Conservation (phyloP, 2,888 invertebrate genomes). For the Chesias legatella region DNA sequence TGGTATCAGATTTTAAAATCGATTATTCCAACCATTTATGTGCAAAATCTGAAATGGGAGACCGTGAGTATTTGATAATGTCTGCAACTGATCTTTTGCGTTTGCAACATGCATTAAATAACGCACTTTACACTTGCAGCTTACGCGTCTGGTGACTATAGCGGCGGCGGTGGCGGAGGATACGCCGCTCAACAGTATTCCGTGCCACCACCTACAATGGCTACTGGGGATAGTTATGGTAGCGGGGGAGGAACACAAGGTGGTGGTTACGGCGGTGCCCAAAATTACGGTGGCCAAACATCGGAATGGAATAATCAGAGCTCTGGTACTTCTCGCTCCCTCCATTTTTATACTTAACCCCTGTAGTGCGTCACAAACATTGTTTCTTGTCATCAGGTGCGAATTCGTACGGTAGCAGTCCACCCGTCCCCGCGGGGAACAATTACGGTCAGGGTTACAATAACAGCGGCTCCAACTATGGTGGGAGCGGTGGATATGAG, state of each 20-base stretch:
- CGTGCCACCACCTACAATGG: constrained; percentile 66
- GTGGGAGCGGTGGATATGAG: constrained; percentile 42
- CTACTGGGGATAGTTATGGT: constrained; percentile 63
- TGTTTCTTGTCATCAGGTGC: constrained; percentile 40
- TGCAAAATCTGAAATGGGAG: too few relatives aligned
- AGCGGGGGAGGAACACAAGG: constrained; percentile 49
- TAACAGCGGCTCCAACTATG: constrained; percentile 46
- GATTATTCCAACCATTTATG: not conserved
- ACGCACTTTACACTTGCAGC: constrained; percentile 34
- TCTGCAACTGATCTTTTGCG: not conserved
- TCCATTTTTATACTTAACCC: not conserved
- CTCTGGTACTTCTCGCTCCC: constrained; percentile 40
- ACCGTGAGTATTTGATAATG: too few relatives aligned
- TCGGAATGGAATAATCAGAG: constrained; percentile 61
- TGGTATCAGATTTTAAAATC: not conserved
- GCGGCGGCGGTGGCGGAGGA: constrained; percentile 54
- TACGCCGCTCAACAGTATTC: constrained; percentile 72
- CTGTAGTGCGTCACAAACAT: constrained; percentile 15
- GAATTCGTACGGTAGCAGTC: constrained; percentile 51
- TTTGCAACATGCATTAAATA: not conserved
- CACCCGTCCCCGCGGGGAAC: constrained; percentile 40
- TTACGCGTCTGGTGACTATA: constrained; percentile 64
- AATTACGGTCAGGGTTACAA: constrained; percentile 58
- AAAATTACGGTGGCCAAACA: constrained; percentile 55
- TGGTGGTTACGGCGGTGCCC: constrained; percentile 43